Evolutionary conservation across 2,797 vertebrate genomes (phyloP), one percentile per base, ranked within the genome.

Genomic region (Tolypeutes matacus): DNA sequence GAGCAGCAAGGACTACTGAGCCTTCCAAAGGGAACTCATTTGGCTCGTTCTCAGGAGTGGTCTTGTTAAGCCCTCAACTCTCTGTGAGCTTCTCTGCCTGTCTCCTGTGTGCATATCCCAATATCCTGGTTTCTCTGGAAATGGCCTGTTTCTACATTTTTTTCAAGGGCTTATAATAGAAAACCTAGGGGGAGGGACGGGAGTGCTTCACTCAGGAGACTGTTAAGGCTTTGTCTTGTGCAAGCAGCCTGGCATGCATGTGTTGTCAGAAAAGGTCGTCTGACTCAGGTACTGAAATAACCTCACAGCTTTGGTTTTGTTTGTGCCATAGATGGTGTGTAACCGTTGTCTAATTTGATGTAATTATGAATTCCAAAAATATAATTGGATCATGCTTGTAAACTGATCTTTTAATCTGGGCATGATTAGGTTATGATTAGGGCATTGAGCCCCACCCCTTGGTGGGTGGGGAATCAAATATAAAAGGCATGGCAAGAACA

Each of bases 221-320:
- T 51, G 21, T 69, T 0, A 17, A 76, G 6, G 46, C 34, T 78
- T 91, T 86, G 29, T 94, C 86, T 82, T 49, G 81, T 36, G 84
- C 78, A 21, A 3, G n/a, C 90, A 94, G 3, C 42, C 51, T 64
- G 86, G 77, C 27, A 34, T 31, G 46, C 25, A 42, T n/a, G 4
- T 0, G 11, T 75, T 95, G 69, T 89, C 72, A 82, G 85, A 58
- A 77, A 96, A 91, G 95, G 93, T 95, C 91, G 0, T 89, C 91
- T 96, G 91, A 95, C 87, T 93, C 27, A 95, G 92, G 87, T 62
- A 36, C 56, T 0, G 31, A 95, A 96, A 97, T 94, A 85, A 91
- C 36, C 73, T 46, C 0, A 14, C 29, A 56, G 34, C 10, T 60
- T 64, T 72, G 18, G 27, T 58, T 70, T 77, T 27, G 36, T 31